Conservation (phyloP, 2,888 invertebrate genomes). For the Caenorhabditis sp. region DNA sequence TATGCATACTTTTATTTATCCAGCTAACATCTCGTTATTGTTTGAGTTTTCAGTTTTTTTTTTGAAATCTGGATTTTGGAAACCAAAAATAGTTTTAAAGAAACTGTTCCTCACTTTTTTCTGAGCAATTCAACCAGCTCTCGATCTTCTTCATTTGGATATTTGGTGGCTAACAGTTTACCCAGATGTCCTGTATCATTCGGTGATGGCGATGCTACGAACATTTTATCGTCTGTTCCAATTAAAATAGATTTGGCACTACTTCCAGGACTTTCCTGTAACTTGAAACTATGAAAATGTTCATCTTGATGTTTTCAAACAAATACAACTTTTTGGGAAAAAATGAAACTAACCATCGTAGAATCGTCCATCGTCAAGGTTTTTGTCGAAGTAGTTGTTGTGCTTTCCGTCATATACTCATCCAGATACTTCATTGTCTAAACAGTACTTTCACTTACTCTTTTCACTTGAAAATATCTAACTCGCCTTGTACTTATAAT, state of each 20-base stretch:
- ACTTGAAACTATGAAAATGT: no score
- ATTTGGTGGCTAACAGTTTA: conserved; percentile 25
- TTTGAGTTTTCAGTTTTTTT: no score
- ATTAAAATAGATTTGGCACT: conserved; percentile 25
- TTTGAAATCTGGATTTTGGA: no score
- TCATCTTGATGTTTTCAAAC: no score
- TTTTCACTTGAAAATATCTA: not conserved
- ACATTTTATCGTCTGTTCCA: not conserved
- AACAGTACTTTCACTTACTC: not conserved
- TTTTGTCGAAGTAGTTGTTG: conserved; percentile 38
- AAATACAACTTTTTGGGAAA: no score
- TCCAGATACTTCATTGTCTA: conserved; percentile 41
- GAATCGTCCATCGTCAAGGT: conserved; percentile 48
- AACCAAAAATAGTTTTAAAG: no score
- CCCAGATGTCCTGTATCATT: conserved; percentile 35
- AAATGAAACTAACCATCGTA: conserved; percentile 9
- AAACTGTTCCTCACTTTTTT: conserved; percentile 29
- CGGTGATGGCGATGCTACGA: conserved; percentile 31
- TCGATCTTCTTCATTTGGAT: conserved; percentile 34
- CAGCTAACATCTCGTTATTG: no score
- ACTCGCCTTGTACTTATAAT: conserved; percentile 24
- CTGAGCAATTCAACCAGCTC: conserved; percentile 26
- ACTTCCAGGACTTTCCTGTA: conserved; percentile 26
- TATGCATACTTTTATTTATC: no score
- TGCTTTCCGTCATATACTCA: conserved; percentile 57